Base-by-base conservation (phyloP, 2,113 vertebrate genomes). In the Patagioenas fasciata region DNA sequence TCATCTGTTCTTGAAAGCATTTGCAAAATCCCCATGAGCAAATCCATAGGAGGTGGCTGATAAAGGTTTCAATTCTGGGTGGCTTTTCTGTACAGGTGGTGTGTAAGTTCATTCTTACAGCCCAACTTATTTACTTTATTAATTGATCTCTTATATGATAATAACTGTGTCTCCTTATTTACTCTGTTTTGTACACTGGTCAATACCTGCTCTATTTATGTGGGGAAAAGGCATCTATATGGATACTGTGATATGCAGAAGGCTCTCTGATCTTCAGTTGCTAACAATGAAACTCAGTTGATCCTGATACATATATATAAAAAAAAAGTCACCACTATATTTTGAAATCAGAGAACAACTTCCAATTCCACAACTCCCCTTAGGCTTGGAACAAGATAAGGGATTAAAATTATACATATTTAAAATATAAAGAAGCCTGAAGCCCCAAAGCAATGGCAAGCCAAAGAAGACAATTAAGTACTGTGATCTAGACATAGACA, bases 121-220 rank as follows among this genome's bases (percentile, higher is more conserved):
- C 17, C 29, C 48, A 87, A 2, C 21, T 72, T 0, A 0, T 8
- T 50, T 75, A 28, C 31, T 69, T 77, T 50, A 26, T 73, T 66
- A 54, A 38, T n/a, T 72, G 53, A 54, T 44, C 17, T 81, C 24
- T 69, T 70, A 34, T 9, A n/a, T 51, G 61, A 13, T 15, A 44
- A 44, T 38, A 74, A 23, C 74, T 47, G 13, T 34, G 15, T 8
- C 21, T 74, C 16, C 19, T 69, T 26, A 9, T 79, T 67, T 47
- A 50, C 47, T 62, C 38, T 48, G 29, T 5, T 83, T 89, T 60
- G 20, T 74, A 7, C 23, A 15, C 10, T 62, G 25, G 12, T 31
- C 65, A 16, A 2, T 60, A 16, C 18, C 58, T 71, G 44, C 66
- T 62, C n/a, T 75, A 3, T 11, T 16, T 85, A 0, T 12, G 21